Evolutionary conservation across 2,797 vertebrate genomes (phyloP).

Genomic region (Chelonia mydas): DNA sequence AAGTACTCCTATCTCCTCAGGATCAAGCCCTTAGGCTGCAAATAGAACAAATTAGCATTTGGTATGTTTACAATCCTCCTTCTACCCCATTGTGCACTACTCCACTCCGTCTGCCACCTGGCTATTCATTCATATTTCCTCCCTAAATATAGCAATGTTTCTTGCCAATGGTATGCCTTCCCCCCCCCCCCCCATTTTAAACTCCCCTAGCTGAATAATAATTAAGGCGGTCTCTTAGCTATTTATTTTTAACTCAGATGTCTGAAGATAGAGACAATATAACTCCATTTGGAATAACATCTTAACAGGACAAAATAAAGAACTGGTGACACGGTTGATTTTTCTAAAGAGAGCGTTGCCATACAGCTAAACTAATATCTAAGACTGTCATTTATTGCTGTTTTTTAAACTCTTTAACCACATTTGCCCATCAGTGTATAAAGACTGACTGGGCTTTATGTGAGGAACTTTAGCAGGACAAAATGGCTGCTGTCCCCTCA

Average conservation of each 20-base stretch:
- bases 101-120: constrained; percentile 30
- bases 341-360: not conserved
- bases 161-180: not conserved
- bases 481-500: not conserved
- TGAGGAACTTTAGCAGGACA: not conserved
- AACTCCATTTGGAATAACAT: not conserved
- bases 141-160: not conserved
- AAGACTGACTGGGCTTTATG: not conserved
- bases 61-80: not conserved
- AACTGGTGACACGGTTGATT: not conserved
- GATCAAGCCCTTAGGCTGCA: not conserved
- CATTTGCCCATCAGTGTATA: not conserved
- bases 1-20: not conserved
- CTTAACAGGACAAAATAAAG: not conserved
- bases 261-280: not conserved
- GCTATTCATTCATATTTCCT: constrained; percentile 31
- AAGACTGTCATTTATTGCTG: accelerated
- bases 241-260: constrained; percentile 37
- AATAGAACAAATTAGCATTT: constrained; percentile 26
- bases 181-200: not conserved
- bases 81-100: not conserved
- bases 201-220: not conserved
- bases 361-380: not conserved
- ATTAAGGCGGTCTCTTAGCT: not conserved
- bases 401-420: accelerated